Conservation (phyloP, 1,140 invertebrate species). For the Metaphire vulgaris region DNA sequence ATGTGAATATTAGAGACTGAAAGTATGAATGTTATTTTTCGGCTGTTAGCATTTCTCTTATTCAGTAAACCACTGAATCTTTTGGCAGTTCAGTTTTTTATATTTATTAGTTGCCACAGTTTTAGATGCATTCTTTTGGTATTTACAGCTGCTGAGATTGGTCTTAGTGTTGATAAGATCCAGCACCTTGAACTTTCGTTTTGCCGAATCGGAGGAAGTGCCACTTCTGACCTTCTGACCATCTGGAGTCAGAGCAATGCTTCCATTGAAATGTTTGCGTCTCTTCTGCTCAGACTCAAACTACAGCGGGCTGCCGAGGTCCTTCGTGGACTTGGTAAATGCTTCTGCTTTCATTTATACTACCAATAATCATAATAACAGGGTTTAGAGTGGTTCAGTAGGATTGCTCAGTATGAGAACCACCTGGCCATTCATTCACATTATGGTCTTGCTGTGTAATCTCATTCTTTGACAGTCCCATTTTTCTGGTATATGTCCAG, state of each 20-base stretch:
- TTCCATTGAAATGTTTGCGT: conserved; percentile 68
- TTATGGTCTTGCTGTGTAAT: too few relatives aligned
- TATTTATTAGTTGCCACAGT: too few relatives aligned
- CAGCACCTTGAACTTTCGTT: background rate
- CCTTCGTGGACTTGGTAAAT: background rate
- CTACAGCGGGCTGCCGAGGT: conserved; percentile 60
- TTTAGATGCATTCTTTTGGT: too few relatives aligned
- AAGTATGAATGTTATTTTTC: background rate
- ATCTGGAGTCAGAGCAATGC: conserved; percentile 75
- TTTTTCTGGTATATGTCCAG: background rate
- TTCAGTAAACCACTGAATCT: too few relatives aligned
- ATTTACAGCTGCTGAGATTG: background rate
- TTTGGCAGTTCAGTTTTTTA: too few relatives aligned
- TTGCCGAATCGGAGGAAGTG: conserved; percentile 54
- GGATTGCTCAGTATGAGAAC: too few relatives aligned
- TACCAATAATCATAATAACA: too few relatives aligned
- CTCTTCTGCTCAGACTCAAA: conserved; percentile 63
- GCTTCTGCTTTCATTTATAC: background rate
- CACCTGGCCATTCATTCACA: too few relatives aligned
- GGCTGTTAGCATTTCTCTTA: too few relatives aligned
- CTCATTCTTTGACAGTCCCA: too few relatives aligned
- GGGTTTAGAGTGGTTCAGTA: too few relatives aligned
- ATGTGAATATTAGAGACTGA: background rate
- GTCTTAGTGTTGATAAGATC: background rate
- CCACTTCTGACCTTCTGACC: conserved; percentile 66